A percentile compares a stretch with the other conserved stretches of the same genome.
Conservation (phyloP, 2,888 invertebrate species). For the Allophyes oxyacanthae region DNA sequence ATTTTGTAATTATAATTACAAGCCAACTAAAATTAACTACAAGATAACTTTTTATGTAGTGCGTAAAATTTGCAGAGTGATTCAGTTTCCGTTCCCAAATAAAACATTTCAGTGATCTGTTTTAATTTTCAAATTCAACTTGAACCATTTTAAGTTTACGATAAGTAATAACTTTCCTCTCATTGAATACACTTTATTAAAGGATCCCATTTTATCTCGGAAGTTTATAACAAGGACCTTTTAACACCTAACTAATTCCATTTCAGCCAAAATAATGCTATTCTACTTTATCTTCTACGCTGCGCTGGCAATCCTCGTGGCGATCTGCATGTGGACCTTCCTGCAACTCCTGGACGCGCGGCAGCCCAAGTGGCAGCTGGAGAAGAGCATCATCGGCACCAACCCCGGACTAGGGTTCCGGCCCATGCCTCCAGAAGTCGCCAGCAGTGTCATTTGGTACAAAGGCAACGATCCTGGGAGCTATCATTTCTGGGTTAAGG, state of each 20-base stretch:
- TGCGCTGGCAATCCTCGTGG: constrained; percentile 96
- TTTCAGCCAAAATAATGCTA: constrained; percentile 96
- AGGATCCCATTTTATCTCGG: no score
- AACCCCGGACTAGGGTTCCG: constrained; percentile 99
- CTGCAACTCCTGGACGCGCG: constrained; percentile 96
- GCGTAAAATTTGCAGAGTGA: no score
- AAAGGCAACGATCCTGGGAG: constrained; percentile 94
- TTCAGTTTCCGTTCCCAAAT: no score
- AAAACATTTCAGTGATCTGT: no score
- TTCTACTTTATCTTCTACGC: constrained; percentile 98
- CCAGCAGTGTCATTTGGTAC: constrained; percentile 98
- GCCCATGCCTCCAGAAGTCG: constrained; percentile 96
- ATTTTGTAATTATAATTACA: no score
- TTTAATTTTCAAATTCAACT: no score
- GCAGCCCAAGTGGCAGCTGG: constrained; percentile 96
- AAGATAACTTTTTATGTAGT: no score
- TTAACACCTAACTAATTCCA: not conserved
- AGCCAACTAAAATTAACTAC: no score
- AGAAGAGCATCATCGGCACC: constrained; percentile 96
- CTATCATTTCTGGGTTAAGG: constrained; percentile 94
- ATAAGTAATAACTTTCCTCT: no score
- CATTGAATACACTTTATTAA: no score
- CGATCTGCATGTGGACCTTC: constrained; percentile 98
- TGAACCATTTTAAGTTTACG: no score
- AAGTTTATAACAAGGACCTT: no score